Base-by-base conservation (phyloP, 2,797 vertebrate species). In the Takifugu ocellatus region DNA sequence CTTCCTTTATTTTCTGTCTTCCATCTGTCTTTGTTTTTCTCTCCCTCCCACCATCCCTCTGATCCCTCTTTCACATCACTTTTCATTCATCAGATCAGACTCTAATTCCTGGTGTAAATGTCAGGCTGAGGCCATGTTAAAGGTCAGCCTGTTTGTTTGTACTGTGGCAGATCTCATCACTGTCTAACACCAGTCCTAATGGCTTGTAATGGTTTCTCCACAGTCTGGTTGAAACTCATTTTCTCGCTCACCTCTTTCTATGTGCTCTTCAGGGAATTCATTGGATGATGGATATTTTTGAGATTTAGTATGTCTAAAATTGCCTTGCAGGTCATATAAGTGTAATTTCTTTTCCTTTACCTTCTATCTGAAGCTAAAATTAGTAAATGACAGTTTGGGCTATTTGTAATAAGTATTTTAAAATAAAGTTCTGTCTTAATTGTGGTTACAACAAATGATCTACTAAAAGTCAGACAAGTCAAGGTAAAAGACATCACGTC, bases 81-180 rank as follows among this genome's bases (percentile, higher is more conserved):
- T 77, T 74, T 66, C 63, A 71, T 84, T 84, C 51, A 79, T 81
- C 77, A 79, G 72, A 24, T 48, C 66, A 51, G 77, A 72, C 71
- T 63, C 68, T 81, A 72, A 74, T 74, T 80, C 70, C 59, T 63
- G 77, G 57, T 75, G 74, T 85, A 88, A 89, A 90, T 89, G 87
- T 87, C 87, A 87, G 59, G n/a, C 26, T 78, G 76, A 76, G 72
- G 76, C 81, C 81, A 68, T 72, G 64, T 47, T 78, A 89, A 90
- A 91, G 89, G 89, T 90, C 88, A 79, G 61, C 49, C 11, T 87
- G 83, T 90, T 89, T 90, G 82, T 88, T 86, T 87, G 80, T 63
- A 72, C 76, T 57, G 66, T 66, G 70, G 72, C 75, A 75, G 74
- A 83, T 87, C 82, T 84, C 81, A 82, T 86, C 82, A 75, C 72